phyloP scores from a whole-genome alignment of 2,888 invertebrate genomes.

The Drosophila austrosaltans region DNA sequence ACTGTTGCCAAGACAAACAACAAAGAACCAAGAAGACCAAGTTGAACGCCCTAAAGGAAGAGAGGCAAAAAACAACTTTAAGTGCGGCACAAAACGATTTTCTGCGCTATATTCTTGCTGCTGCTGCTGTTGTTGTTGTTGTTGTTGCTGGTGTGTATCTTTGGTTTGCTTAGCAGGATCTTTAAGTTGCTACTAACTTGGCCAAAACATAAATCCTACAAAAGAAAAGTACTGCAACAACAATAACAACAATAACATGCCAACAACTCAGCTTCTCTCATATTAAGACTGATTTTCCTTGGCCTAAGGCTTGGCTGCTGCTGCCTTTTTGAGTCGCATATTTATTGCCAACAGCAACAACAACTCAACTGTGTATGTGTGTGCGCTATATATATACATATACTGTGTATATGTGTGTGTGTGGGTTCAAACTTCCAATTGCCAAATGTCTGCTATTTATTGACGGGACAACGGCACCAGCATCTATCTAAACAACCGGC shows the following conservation, averaged over 20 bases:
- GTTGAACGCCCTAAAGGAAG: slow-evolving; percentile 69
- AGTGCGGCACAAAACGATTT: slow-evolving; percentile 52
- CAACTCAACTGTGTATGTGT: slow-evolving; percentile 7
- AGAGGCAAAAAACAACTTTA: slow-evolving; percentile 56
- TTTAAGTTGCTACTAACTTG: slow-evolving; percentile 72
- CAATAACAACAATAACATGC: slow-evolving; percentile 9
- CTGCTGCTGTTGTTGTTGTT: not conserved
- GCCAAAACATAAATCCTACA: slow-evolving; percentile 73
- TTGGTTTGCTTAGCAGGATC: slow-evolving; percentile 50
- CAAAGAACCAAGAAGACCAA: slow-evolving; percentile 45
- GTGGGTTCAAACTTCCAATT: slow-evolving; percentile 61
- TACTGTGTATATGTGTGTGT: slow-evolving; percentile 19
- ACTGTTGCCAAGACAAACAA: slow-evolving; percentile 71
- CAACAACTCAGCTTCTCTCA: slow-evolving; percentile 46
- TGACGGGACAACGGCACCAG: slow-evolving; percentile 54
- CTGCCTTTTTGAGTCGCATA: slow-evolving; percentile 77
- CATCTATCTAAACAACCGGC: slow-evolving; percentile 39
- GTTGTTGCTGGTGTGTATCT: not conserved
- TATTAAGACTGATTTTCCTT: slow-evolving; percentile 74
- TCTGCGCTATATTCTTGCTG: not conserved
- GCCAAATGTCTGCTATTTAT: slow-evolving; percentile 74
- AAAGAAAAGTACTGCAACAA: slow-evolving; percentile 51
- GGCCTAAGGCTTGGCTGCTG: slow-evolving; percentile 66
- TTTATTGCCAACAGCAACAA: slow-evolving; percentile 66
- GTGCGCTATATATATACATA: slow-evolving; percentile 13